Conservation (phyloP, 2,797 vertebrate species). For the Poeciliopsis turneri region DNA sequence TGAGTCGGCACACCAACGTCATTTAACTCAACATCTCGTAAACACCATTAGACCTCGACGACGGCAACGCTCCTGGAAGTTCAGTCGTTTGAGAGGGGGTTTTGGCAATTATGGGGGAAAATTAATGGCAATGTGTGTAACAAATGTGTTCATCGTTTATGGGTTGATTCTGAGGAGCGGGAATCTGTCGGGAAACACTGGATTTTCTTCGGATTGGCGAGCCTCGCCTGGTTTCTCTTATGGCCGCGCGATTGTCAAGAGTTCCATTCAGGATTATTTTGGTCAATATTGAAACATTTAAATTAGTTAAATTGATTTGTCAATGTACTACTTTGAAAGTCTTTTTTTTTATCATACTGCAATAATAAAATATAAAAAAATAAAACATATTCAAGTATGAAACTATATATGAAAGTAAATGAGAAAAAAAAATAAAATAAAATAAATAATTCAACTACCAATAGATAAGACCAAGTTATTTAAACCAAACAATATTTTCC, state of each 20-base stretch:
- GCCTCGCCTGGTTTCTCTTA: constrained; percentile 32
- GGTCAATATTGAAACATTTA: not conserved
- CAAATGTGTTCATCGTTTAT: constrained; percentile 59
- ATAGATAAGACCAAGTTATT: not conserved
- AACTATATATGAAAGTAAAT: too few relatives aligned
- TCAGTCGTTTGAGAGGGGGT: constrained; percentile 45
- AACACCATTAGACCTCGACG: constrained; percentile 71
- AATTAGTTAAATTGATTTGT: not conserved
- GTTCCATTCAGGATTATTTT: not conserved
- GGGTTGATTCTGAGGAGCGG: constrained; percentile 28
- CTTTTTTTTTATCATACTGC: not conserved
- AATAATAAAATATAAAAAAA: too few relatives aligned
- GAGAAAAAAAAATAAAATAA: not conserved
- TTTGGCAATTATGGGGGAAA: constrained; percentile 56
- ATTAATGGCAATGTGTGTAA: constrained; percentile 61
- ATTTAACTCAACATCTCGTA: constrained; percentile 70
- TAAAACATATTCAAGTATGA: not conserved
- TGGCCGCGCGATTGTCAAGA: not conserved
- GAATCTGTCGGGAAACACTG: constrained; percentile 28
- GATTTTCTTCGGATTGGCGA: constrained; percentile 38
- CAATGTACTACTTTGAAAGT: not conserved
- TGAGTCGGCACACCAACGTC: constrained; percentile 64
- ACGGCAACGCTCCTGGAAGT: constrained; percentile 53
- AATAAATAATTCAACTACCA: not conserved
- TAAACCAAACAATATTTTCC: not conserved